phyloP scores from a whole-genome alignment of 2,797 vertebrate species.

The Mionectes olivaceus region DNA sequence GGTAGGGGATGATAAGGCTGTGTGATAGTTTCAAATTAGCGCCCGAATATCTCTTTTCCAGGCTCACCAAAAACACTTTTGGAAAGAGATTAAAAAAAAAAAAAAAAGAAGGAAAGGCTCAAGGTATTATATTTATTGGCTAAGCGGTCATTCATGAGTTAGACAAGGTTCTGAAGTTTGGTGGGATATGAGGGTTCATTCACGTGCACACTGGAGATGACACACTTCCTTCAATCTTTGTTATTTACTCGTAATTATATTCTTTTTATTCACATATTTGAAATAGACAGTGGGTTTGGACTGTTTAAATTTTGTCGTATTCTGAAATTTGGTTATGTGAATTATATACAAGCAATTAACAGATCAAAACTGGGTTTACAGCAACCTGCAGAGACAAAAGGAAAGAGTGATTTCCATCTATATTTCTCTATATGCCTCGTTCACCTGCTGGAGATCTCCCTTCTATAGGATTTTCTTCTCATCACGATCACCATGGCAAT shows the following conservation, averaged over 20 bases:
- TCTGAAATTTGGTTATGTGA: not conserved
- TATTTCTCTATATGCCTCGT: not conserved
- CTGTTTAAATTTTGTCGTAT: not conserved
- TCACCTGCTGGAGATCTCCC: not conserved
- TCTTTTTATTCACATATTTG: not conserved
- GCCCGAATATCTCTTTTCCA: not conserved
- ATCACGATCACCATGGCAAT: not conserved
- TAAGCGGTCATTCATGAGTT: not conserved
- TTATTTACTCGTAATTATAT: not conserved
- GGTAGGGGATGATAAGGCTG: not conserved
- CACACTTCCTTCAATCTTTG: not conserved
- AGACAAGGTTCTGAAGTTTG: not conserved
- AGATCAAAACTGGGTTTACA: not conserved
- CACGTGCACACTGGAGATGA: fast-evolving
- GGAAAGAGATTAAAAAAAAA: not conserved
- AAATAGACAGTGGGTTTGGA: not conserved
- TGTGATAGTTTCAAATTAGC: not conserved
- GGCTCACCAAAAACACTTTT: not conserved
- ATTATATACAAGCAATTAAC: not conserved
- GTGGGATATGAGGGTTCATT: not conserved
- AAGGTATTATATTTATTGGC: not conserved
- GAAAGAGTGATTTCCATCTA: not conserved
- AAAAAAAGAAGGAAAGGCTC: not conserved
- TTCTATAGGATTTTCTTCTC: not conserved
- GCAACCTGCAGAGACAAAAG: not conserved